Conservation (phyloP, 1,140 invertebrate genomes). For the Brachionus paranguensis region DNA sequence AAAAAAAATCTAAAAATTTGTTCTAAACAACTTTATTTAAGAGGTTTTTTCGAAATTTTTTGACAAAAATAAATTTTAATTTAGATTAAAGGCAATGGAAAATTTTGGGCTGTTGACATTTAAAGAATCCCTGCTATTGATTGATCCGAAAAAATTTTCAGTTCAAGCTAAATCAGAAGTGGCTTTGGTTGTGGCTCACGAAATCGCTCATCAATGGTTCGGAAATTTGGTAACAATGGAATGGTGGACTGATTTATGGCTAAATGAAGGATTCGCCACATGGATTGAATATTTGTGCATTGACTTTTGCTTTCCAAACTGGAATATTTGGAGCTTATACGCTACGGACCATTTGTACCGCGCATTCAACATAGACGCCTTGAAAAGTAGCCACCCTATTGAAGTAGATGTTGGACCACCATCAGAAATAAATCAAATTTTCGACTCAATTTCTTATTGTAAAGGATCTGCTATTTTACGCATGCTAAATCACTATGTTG, state of each 20-base stretch:
- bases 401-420: slow-evolving; percentile 55
- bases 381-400: slow-evolving; percentile 56
- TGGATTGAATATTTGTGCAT: slow-evolving; percentile 46
- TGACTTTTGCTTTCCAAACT: slow-evolving; percentile 56
- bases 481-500: slow-evolving; percentile 92
- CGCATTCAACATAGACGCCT: slow-evolving; percentile 53
- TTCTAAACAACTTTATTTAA: not conserved
- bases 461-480: slow-evolving; percentile 73
- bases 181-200: slow-evolving; percentile 77
- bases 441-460: slow-evolving; percentile 58
- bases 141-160: slow-evolving; percentile 58
- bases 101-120: slow-evolving; percentile 55
- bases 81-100: slow-evolving; percentile 54
- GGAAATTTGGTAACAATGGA: slow-evolving; percentile 65
- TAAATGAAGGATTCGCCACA: slow-evolving; percentile 55
- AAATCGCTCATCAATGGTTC: slow-evolving; percentile 67
- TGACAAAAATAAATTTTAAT: not conserved
- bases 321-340: slow-evolving; percentile 58
- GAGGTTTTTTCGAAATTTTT: not conserved
- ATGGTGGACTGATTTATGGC: slow-evolving; percentile 57
- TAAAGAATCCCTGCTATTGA: slow-evolving; percentile 46
- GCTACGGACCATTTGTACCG: slow-evolving; percentile 48
- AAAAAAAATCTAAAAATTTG: not conserved
- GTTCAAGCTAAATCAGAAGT: slow-evolving; percentile 75
- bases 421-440: slow-evolving; percentile 55